Evolutionary conservation across 2,113 vertebrate genomes (phyloP).

Genomic region (Bujurquina vittata): DNA sequence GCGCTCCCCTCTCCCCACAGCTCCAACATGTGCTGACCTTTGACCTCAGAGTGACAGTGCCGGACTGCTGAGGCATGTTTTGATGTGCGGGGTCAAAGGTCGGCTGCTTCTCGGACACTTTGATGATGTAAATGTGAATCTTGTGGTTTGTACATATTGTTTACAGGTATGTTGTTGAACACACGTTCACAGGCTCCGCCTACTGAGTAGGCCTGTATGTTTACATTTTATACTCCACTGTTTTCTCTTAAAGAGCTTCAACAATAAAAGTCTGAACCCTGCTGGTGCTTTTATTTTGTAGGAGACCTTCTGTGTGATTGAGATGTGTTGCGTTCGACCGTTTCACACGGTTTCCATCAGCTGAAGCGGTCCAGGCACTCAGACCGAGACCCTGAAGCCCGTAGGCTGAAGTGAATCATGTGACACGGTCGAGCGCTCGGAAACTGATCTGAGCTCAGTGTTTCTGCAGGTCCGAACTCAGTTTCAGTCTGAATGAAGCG

Average conservation of each 20-base stretch:
- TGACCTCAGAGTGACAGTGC: conserved; percentile 7
- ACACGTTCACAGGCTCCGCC: conserved; percentile 72
- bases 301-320: background rate
- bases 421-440: background rate
- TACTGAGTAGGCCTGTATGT: conserved; percentile 98
- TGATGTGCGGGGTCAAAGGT: conserved; percentile 7
- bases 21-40: conserved; percentile 86
- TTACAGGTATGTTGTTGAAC: background rate
- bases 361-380: too few species aligned
- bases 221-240: conserved; percentile 93
- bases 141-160: conserved; percentile 84
- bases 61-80: background rate
- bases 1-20: conserved; percentile 88
- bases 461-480: too few species aligned
- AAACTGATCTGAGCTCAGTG: too few species aligned
- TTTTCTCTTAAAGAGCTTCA: conserved; percentile 80
- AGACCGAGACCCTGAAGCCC: too few species aligned
- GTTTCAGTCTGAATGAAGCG: too few species aligned
- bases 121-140: conserved; percentile 78
- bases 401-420: background rate
- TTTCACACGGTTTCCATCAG: background rate
- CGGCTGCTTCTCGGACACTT: conserved; percentile 6
- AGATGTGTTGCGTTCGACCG: background rate
- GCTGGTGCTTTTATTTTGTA: background rate
- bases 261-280: conserved; percentile 84